These are phyloP conservation scores for Urophycis tenuis DNA, from an alignment of 2,797 vertebrate genomes.

Conservation along the genomic window DNA sequence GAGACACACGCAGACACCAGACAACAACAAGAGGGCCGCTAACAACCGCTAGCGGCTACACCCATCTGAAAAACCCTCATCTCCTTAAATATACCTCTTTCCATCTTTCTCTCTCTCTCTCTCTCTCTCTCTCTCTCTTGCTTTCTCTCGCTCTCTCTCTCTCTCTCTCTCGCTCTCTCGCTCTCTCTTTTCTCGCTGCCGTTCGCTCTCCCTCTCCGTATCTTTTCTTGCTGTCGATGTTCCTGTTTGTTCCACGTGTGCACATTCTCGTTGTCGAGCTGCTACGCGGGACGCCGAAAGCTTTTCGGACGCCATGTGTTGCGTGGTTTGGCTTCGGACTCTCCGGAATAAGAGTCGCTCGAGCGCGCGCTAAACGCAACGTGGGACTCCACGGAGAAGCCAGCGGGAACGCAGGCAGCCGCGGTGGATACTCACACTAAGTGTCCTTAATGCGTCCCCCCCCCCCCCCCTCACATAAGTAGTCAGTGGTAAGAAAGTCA, in stretches of 20 bases:
- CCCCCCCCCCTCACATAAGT: no score
- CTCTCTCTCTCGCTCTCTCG: conserved; percentile 6
- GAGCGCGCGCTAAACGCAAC: no score
- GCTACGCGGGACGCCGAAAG: not conserved
- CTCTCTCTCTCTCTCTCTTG: conserved; percentile 7
- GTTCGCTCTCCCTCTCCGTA: not conserved
- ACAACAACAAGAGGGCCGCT: conserved; percentile 13
- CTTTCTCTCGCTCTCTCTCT: not conserved
- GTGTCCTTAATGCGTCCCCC: no score
- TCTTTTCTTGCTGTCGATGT: no score
- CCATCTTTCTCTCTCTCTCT: not conserved
- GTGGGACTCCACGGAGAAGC: no score
- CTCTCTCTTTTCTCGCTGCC: no score
- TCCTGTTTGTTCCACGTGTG: not conserved
- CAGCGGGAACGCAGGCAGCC: not conserved
- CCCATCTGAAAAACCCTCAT: conserved; percentile 9
- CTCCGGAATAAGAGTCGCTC: no score
- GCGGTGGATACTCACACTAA: no score
- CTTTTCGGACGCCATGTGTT: no score
- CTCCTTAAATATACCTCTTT: not conserved
- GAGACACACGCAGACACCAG: conserved; percentile 12
- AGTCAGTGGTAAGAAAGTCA: no score
- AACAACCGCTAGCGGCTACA: conserved; percentile 22
- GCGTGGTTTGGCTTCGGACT: not conserved
- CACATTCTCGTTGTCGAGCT: not conserved